phyloP scores from a whole-genome alignment of 2,113 vertebrate species.

The Microcebus griseorufus region DNA sequence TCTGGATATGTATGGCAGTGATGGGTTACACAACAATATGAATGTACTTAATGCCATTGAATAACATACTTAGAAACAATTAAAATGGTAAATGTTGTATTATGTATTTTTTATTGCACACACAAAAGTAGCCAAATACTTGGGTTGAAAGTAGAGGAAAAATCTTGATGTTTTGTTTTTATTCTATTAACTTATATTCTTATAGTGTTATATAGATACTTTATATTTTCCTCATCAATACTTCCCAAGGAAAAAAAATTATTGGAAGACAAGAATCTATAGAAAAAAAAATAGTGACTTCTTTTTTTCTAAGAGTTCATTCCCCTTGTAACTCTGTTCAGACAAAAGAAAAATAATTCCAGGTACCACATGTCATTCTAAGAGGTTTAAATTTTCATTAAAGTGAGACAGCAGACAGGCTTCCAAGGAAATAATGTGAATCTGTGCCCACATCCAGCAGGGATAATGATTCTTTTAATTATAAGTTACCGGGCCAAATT shows the following conservation, averaged over 20 bases:
- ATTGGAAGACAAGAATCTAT: conserved; percentile 8
- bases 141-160: neutral
- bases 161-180: neutral
- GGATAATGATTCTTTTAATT: conserved; percentile 79
- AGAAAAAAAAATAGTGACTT: conserved; percentile 24
- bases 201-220: neutral
- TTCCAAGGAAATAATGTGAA: conserved; percentile 72
- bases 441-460: conserved; percentile 71
- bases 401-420: conserved; percentile 69
- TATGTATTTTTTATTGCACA: neutral
- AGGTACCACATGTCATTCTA: conserved; percentile 60
- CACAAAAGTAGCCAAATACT: neutral
- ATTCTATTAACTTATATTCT: neutral
- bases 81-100: neutral
- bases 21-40: no score
- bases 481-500: conserved; percentile 75
- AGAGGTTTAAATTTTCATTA: conserved; percentile 79
- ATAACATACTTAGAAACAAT: neutral
- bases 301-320: neutral
- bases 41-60: neutral
- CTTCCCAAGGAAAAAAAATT: neutral
- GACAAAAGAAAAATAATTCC: conserved; percentile 68
- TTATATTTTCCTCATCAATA: neutral
- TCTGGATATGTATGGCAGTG: neutral
- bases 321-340: conserved; percentile 43